These are phyloP conservation scores for Callithrix jacchus DNA, from an alignment of 2,113 vertebrate genomes.

Conservation along the genomic window DNA sequence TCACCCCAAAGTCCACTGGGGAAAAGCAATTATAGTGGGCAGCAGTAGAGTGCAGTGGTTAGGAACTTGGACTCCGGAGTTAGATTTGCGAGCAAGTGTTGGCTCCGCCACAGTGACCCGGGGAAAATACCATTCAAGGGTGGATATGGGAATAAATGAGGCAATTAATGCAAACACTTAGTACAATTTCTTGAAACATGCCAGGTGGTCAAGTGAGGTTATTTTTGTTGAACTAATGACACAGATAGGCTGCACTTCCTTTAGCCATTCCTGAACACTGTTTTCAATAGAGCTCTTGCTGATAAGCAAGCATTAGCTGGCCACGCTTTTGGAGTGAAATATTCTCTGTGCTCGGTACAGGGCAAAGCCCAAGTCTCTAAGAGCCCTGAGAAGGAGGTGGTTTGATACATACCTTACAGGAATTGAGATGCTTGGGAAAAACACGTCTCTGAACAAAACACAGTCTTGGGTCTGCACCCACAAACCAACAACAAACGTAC, in stretches of 20 bases:
- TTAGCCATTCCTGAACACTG: not conserved
- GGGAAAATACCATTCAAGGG: not conserved
- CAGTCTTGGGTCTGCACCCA: not conserved
- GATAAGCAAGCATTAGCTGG: not conserved
- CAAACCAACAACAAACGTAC: not conserved
- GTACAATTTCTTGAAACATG: not conserved
- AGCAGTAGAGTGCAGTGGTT: not conserved
- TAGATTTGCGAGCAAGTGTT: not conserved
- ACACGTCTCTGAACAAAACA: not conserved
- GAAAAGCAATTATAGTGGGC: not conserved
- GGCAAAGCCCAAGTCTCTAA: not conserved
- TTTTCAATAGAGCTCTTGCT: not conserved
- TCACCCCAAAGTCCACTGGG: not conserved
- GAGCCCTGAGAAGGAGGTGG: not conserved
- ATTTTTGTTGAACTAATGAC: not conserved
- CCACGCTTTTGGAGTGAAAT: not conserved
- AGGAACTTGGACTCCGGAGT: not conserved
- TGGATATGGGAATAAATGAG: not conserved
- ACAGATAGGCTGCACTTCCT: not conserved
- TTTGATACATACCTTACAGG: not conserved
- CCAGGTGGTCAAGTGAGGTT: not conserved
- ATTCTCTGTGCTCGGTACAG: not conserved
- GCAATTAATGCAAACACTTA: not conserved
- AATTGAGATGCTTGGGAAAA: not conserved
- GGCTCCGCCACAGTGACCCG: too few relatives aligned